These are phyloP conservation scores for Saccopteryx leptura DNA, from an alignment of 2,113 vertebrate genomes.

Conservation along the genomic window DNA sequence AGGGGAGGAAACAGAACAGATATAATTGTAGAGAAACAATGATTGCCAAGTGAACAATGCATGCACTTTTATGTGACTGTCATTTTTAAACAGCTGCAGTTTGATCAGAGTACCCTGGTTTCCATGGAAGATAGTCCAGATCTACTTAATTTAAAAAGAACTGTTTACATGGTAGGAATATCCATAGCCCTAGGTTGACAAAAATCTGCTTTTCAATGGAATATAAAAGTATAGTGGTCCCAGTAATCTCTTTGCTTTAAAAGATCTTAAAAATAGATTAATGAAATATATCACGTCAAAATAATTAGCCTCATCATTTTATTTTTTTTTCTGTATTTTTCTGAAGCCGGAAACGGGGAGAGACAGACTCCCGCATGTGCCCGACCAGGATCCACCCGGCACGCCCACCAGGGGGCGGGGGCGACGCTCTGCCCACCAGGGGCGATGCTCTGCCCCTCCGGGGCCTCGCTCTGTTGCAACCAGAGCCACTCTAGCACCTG, in stretches of 20 bases:
- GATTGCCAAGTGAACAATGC: neutral
- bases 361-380: no score
- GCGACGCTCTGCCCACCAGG: no score
- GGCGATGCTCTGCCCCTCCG: no score
- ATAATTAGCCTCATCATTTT: neutral
- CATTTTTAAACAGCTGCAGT: neutral
- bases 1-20: neutral
- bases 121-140: neutral
- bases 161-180: neutral
- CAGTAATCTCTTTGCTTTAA: slow-evolving; percentile 59
- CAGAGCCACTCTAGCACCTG: no score
- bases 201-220: slow-evolving; percentile 44
- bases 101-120: neutral
- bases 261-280: slow-evolving; percentile 52
- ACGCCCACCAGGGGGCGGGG: no score
- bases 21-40: neutral
- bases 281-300: neutral
- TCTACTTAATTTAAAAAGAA: slow-evolving; percentile 37
- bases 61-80: neutral
- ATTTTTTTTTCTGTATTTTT: no score
- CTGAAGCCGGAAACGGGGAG: no score
- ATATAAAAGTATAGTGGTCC: neutral
- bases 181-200: slow-evolving; percentile 29
- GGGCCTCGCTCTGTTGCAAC: no score
- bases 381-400: no score